Conservation (phyloP, 2,797 vertebrate genomes). For the Protonibea diacanthus region DNA sequence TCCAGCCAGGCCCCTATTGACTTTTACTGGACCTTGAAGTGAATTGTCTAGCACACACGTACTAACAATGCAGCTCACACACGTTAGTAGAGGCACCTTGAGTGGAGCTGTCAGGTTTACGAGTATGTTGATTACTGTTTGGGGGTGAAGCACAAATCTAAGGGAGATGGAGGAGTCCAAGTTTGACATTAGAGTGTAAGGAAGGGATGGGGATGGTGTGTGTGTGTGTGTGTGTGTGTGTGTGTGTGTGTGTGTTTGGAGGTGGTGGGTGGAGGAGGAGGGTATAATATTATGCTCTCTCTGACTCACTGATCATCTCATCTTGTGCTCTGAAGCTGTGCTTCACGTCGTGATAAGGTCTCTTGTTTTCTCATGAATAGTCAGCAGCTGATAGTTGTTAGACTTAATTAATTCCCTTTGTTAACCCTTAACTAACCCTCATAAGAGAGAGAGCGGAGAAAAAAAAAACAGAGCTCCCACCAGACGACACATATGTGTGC, state of each 20-base stretch:
- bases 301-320: slow-evolving; percentile 41
- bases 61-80: neutral
- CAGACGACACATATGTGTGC: slow-evolving; percentile 43
- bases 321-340: slow-evolving; percentile 45
- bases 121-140: slow-evolving; percentile 32
- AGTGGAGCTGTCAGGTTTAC: slow-evolving; percentile 36
- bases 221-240: slow-evolving; percentile 8
- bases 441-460: slow-evolving; percentile 39
- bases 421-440: slow-evolving; percentile 73
- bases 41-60: slow-evolving; percentile 22
- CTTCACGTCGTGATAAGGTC: slow-evolving; percentile 50
- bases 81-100: slow-evolving; percentile 1
- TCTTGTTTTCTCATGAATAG: slow-evolving; percentile 69
- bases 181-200: slow-evolving; percentile 6
- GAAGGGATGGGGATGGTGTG: neutral
- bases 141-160: slow-evolving; percentile 29
- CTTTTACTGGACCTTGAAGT: slow-evolving; percentile 43
- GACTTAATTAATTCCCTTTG: slow-evolving; percentile 80
- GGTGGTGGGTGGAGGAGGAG: neutral
- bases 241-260: slow-evolving; percentile 1
- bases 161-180: slow-evolving; percentile 1
- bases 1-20: slow-evolving; percentile 49
- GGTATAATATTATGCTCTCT: slow-evolving; percentile 19
- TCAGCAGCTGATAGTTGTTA: slow-evolving; percentile 66
- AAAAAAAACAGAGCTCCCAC: slow-evolving; percentile 39